A percentile compares a stretch with the other conserved stretches of the same genome.
Conservation (phyloP, 2,113 vertebrate species). For the Oreochromis spilurus region DNA sequence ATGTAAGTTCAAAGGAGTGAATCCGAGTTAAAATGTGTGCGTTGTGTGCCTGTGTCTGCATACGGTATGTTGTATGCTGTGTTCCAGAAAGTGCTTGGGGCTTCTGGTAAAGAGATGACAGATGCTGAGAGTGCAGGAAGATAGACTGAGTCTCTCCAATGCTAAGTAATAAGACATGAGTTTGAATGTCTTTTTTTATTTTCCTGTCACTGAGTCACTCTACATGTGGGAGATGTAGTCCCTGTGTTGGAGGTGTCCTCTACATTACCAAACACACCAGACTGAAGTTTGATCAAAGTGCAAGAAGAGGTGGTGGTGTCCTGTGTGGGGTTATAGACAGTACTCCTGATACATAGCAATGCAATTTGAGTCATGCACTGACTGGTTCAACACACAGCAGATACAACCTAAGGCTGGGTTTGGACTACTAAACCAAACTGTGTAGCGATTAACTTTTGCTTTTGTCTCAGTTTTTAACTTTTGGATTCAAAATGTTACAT, state of each 20-base stretch:
- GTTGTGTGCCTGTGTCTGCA: neutral
- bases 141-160: neutral
- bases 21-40: neutral
- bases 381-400: neutral
- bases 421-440: neutral
- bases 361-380: neutral
- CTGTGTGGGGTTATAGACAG: neutral
- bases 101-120: conserved; percentile 4
- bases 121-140: conserved; percentile 9
- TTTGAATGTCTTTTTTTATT: neutral
- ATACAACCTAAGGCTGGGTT: neutral
- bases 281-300: neutral
- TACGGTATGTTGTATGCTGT: neutral
- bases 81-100: neutral
- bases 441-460: neutral
- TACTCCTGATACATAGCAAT: neutral
- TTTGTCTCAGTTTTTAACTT: neutral
- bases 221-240: neutral
- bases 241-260: neutral
- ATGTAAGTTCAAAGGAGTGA: neutral
- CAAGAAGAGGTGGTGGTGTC: neutral
- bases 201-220: neutral
- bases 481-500: neutral
- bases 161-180: neutral
- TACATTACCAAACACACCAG: neutral